Evolutionary conservation across 2,113 vertebrate species (phyloP).

Genomic region (Epinephelus fuscoguttatus): DNA sequence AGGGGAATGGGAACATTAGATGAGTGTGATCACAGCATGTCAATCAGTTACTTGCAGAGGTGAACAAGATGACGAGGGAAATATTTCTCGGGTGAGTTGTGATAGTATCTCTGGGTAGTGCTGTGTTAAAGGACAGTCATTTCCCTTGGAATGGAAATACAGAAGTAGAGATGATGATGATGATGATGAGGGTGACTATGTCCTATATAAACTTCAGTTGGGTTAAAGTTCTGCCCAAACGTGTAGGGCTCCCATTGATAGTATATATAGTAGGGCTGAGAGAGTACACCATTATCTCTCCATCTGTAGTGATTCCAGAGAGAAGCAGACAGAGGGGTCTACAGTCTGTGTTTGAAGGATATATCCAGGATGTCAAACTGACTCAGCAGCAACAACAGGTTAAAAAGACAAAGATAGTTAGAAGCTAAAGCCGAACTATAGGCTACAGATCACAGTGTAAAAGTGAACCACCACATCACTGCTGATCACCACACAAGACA

Average conservation of each 20-base stretch:
- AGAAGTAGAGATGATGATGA: not conserved
- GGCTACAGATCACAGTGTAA: too few relatives aligned
- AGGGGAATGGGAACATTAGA: constrained; percentile 16
- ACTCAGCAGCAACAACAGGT: too few relatives aligned
- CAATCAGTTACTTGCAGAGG: constrained; percentile 42
- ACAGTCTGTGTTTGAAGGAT: too few relatives aligned
- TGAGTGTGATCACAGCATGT: constrained; percentile 31
- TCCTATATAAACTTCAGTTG: not conserved
- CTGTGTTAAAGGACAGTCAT: constrained; percentile 9
- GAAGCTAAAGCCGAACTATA: too few relatives aligned
- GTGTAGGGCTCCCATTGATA: not conserved
- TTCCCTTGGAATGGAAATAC: constrained; percentile 6
- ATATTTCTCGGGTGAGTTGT: constrained; percentile 30
- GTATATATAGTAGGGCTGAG: too few relatives aligned
- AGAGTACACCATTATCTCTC: too few relatives aligned
- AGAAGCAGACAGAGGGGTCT: too few relatives aligned
- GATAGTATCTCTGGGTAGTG: constrained; percentile 8
- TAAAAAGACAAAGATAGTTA: too few relatives aligned
- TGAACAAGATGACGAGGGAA: constrained; percentile 38
- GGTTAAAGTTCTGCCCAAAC: not conserved
- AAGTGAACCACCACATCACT: too few relatives aligned
- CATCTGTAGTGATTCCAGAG: too few relatives aligned
- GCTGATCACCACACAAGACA: too few relatives aligned
- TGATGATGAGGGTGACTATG: not conserved
- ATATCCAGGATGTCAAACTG: too few relatives aligned